Base-by-base conservation (phyloP, 2,888 invertebrate genomes). In the Eucriotettix oculatus region DNA sequence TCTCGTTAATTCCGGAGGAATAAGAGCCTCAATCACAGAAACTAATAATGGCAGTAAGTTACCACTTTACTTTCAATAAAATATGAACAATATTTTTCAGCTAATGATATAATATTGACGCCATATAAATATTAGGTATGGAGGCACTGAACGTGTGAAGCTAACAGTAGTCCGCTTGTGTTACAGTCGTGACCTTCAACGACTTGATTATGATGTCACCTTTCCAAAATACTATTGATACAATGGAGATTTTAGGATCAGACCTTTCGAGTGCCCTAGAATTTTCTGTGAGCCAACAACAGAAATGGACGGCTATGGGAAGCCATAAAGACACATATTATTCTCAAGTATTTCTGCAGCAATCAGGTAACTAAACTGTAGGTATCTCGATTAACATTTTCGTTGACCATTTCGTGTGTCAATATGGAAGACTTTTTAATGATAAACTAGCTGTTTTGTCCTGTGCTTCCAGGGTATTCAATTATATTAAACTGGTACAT, bases 161-260 rank as follows among this genome's bases (percentile, higher is more conserved):
- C 3, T 29, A 29, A 29, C 2, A 7, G 7, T 5, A 29, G 9
- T 41, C 40, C 11, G 42, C 61, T 56, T 41, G 60, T 9, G 52
- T 75, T 75, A 12, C 70, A 87, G 88, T 83, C 11, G 79, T 87
- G 12, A 87, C 86, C 1, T 84, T 83, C 52, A 83, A 82, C 58
- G 84, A 84, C 61, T 68, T 90, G 10, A 72, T 86, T 9, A 80
- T 82, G 66, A 79, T 84, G 29, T 77, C 84, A 62, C 92, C 92
- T 0, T 92, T 91, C 69, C 82, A 82, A 68, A 90, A 90, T 72
- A 80, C 79, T 55, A 75, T 90, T 62, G 84, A 87, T 67, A 76
- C 84, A 14, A 81, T 85, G 60, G 84, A 85, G 66, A 70, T 92
- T 60, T 75, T 77, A 58, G 92, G 92, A 0, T 72, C 76, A 62